Evolutionary conservation across 2,113 vertebrate genomes (phyloP).

Genomic region (Athene noctua): DNA sequence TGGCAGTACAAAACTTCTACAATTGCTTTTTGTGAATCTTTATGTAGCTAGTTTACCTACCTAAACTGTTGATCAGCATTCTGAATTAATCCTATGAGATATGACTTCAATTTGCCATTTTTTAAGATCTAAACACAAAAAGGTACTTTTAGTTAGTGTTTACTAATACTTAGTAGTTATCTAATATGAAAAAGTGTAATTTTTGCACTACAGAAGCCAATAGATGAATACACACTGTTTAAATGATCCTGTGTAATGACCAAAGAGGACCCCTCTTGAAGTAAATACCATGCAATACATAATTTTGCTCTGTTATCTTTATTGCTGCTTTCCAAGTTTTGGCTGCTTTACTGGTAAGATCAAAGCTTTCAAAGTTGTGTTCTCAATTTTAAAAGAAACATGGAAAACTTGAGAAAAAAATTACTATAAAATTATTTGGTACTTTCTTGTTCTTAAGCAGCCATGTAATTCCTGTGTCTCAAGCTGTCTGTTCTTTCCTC

Average conservation of each 20-base stretch:
- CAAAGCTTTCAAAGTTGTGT: not conserved
- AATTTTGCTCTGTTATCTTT: not conserved
- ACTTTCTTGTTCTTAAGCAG: not conserved
- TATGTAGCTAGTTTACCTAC: constrained; percentile 73
- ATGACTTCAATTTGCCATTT: constrained; percentile 63
- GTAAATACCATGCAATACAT: not conserved
- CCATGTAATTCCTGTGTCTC: not conserved
- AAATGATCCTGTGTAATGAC: not conserved
- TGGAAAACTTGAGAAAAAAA: not conserved
- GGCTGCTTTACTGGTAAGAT: not conserved
- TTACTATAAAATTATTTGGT: not conserved
- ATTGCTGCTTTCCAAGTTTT: not conserved
- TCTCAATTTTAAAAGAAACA: not conserved
- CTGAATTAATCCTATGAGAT: constrained; percentile 86
- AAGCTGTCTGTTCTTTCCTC: not conserved
- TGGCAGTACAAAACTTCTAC: not conserved
- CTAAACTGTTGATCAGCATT: constrained; percentile 82
- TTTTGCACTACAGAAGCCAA: not conserved
- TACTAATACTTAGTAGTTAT: not conserved
- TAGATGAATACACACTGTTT: not conserved
- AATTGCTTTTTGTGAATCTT: not conserved
- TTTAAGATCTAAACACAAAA: constrained; percentile 73
- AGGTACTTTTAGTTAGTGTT: not conserved
- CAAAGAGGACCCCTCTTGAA: not conserved
- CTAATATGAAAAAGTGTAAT: not conserved